phyloP scores from a whole-genome alignment of 2,113 vertebrate genomes.

The Cromileptes altivelis region DNA sequence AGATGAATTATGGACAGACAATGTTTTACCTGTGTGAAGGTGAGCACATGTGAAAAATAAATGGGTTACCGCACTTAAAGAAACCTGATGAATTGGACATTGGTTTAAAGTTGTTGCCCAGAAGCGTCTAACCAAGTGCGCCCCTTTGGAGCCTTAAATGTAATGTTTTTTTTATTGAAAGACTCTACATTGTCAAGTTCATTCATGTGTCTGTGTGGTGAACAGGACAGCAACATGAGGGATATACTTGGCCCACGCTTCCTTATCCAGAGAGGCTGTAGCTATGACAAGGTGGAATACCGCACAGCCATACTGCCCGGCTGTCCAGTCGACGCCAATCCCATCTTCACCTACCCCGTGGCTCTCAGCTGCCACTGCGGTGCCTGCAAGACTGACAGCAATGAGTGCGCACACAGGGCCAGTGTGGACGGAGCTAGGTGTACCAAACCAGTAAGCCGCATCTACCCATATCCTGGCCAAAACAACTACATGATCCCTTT shows the following conservation, averaged over 20 bases:
- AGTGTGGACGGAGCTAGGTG: slow-evolving; percentile 82
- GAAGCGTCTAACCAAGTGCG: no score
- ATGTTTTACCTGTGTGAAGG: no score
- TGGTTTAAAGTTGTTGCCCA: no score
- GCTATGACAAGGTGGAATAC: slow-evolving; percentile 91
- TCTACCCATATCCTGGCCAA: slow-evolving; percentile 66
- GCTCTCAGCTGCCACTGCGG: slow-evolving; percentile 93
- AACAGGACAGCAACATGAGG: slow-evolving; percentile 94
- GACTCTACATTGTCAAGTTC: background rate
- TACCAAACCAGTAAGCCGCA: slow-evolving; percentile 84
- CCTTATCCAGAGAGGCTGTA: slow-evolving; percentile 90
- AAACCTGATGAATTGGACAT: no score
- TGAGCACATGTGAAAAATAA: no score
- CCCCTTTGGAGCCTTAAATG: no score
- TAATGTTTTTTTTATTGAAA: no score
- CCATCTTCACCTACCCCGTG: slow-evolving; percentile 91
- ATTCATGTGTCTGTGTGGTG: slow-evolving; percentile 20
- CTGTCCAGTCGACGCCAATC: slow-evolving; percentile 85
- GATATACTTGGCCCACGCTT: slow-evolving; percentile 85
- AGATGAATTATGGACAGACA: no score
- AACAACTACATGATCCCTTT: slow-evolving; percentile 71
- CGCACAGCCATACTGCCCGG: slow-evolving; percentile 90
- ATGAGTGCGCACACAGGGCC: slow-evolving; percentile 90
- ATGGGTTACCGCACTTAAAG: no score
- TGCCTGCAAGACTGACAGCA: slow-evolving; percentile 90